Percentiles rank a stretch among this genome's conserved stretches.
Conservation (phyloP, 2,888 invertebrate species). For the Phortica magna region DNA sequence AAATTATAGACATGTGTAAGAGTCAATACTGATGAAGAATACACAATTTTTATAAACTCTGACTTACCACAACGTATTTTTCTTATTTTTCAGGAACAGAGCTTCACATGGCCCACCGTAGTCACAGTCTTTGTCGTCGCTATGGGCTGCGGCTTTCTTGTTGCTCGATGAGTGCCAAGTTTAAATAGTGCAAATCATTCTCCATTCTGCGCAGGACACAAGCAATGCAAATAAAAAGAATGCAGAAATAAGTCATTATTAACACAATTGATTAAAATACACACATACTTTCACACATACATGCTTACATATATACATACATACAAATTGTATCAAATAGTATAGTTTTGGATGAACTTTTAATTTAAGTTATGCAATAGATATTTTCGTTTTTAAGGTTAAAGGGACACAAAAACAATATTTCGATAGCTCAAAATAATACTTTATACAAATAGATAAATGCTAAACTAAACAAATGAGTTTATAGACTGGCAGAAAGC, state of each 20-base stretch:
- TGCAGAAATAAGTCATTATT: slow-evolving; percentile 41
- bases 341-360: slow-evolving; percentile 1
- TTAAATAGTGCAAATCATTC: slow-evolving; percentile 45
- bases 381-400: slow-evolving; percentile 49
- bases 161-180: slow-evolving; percentile 75
- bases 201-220: slow-evolving; percentile 49
- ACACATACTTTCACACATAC: not conserved
- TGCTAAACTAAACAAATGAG: slow-evolving; percentile 47
- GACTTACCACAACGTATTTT: slow-evolving; percentile 23
- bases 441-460: slow-evolving; percentile 30
- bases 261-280: not conserved
- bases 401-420: slow-evolving; percentile 72
- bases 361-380: slow-evolving; percentile 32
- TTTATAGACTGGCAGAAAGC: slow-evolving; percentile 58
- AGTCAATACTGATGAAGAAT: not conserved
- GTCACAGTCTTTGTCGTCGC: slow-evolving; percentile 78
- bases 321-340: not conserved
- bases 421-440: slow-evolving; percentile 43
- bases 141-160: slow-evolving; percentile 78
- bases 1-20: not conserved
- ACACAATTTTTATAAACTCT: not conserved
- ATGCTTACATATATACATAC: not conserved
- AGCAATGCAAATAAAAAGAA: slow-evolving; percentile 59
- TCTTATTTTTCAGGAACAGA: slow-evolving; percentile 70
- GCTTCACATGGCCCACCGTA: slow-evolving; percentile 78